Evolutionary conservation across 2,888 invertebrate genomes (phyloP), one percentile per base, ranked within the genome.

Genomic region (Elmis aenea): DNA sequence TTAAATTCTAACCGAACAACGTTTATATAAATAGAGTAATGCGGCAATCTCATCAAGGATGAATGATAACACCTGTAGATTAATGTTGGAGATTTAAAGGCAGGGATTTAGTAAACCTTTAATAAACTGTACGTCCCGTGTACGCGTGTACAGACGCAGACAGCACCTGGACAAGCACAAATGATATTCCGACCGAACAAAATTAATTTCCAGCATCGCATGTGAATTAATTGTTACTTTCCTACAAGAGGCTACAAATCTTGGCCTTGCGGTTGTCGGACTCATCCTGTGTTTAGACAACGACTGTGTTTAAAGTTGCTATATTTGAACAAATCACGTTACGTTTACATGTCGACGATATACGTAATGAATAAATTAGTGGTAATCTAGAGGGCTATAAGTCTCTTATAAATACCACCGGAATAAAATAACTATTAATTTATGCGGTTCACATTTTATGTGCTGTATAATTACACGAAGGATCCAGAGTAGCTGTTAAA

Each of bases 261-360:
- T 58, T 52, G 33, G 34, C 30, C 45, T 47, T 49, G 50, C 48
- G 50, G 47, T 50, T 52, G 51, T 50, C 48, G 36, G 43, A 41
- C 38, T 53, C 51, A 55, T 58, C 58, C 59, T 57, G 49, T 44
- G 56, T 61, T 62, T 59, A 55, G 56, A 59, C 55, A 57, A 55
- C 50, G 47, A 43, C 54, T 52, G 52, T 59, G 58, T 61, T 58
- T 59, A 54, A 55, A 53, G 52, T 56, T 59, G 54, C 52, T 62
- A 59, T 60, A 61, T 62, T 60, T 56, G 56, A 53, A 51, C 54
- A 51, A 48, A 50, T 52, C 59, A 61, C 59, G 62, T 53, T 57
- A 61, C 37, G 52, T 38, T 44, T 43, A 43, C 47, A 48, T 39
- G 46, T 38, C 35, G 38, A 34, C 32, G 39, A 42, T 45, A 37